These are phyloP conservation scores for Lasioglossum villosulum DNA, from an alignment of 2,888 invertebrate genomes.

Conservation along the genomic window DNA sequence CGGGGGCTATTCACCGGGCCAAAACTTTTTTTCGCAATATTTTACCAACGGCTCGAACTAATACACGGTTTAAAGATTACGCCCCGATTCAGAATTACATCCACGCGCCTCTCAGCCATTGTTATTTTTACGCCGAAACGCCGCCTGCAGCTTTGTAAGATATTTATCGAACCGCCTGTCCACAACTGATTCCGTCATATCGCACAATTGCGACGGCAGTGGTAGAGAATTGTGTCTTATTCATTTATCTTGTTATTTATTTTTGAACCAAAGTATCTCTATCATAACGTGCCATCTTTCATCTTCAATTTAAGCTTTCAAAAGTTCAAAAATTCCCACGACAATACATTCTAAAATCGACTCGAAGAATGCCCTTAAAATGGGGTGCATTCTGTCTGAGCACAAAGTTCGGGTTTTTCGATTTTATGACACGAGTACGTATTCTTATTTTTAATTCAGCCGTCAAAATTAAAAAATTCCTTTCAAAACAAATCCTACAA, in stretches of 20 bases:
- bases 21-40: conserved; percentile 28
- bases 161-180: not conserved
- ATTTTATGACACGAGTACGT: no score
- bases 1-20: not conserved
- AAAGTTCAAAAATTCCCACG: not conserved
- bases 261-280: not conserved
- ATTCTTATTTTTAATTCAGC: no score
- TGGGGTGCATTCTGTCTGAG: not conserved
- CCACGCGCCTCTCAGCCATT: not conserved
- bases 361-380: not conserved
- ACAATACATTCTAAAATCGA: not conserved
- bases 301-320: not conserved
- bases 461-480: not conserved
- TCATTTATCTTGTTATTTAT: not conserved
- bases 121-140: not conserved
- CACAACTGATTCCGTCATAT: not conserved
- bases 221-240: not conserved
- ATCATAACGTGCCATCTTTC: not conserved
- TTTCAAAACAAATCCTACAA: not conserved
- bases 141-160: not conserved
- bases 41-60: conserved; percentile 33
- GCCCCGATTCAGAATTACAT: not conserved
- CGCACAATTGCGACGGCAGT: not conserved
- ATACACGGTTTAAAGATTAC: conserved; percentile 16
- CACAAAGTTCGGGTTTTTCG: no score